Conservation (phyloP, 2,113 vertebrate species). For the Rousettus leschenaultii region DNA sequence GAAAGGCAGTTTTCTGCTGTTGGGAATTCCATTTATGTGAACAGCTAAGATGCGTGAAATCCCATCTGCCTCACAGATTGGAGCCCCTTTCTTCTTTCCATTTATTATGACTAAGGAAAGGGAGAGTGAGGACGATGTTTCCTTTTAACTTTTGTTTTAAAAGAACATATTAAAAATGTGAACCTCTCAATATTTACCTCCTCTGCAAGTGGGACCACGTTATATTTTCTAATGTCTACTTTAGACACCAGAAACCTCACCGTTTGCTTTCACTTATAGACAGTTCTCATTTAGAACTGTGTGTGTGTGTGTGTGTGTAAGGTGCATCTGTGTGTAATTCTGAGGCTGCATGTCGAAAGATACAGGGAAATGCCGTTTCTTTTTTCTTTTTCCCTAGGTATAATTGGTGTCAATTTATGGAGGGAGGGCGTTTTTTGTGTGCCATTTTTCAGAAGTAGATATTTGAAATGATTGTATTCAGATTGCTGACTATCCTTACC, state of each 20-base stretch:
- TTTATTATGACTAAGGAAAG: background rate
- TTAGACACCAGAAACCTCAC: background rate
- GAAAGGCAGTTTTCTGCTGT: background rate
- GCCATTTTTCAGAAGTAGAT: background rate
- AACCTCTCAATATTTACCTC: background rate
- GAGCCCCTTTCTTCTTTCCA: background rate
- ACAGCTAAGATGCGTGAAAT: background rate
- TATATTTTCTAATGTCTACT: background rate
- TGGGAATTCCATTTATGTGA: background rate
- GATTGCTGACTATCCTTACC: background rate
- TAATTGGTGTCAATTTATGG: background rate
- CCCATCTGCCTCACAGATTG: background rate
- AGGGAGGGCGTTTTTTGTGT: fast-evolving
- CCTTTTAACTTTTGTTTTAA: background rate
- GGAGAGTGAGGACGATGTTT: background rate
- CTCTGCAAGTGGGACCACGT: background rate
- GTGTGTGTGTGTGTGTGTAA: background rate
- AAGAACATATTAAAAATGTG: background rate
- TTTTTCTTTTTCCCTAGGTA: background rate
- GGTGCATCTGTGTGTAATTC: background rate
- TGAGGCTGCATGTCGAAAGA: background rate
- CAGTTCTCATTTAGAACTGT: background rate
- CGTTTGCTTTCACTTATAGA: background rate
- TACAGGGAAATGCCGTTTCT: background rate
- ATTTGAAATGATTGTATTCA: background rate